Evolutionary conservation across 1,140 invertebrate species (phyloP).

Genomic region (Brachionus asplanchnoidis): DNA sequence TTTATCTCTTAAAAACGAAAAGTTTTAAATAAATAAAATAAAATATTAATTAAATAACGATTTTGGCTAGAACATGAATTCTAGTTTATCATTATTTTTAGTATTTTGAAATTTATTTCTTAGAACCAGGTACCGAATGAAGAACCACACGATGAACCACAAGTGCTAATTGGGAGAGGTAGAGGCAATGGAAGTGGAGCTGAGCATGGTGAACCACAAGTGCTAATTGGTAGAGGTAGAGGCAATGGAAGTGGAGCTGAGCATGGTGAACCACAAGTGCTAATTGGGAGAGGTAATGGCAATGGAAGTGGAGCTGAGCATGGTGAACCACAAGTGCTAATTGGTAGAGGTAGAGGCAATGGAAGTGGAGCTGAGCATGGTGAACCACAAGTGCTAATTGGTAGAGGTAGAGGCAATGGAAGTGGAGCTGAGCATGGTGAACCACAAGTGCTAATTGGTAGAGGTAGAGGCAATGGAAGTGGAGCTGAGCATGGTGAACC

Average conservation of each 20-base stretch:
- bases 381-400: background rate
- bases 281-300: background rate
- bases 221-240: background rate
- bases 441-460: background rate
- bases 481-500: too few species aligned
- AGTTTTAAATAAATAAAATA: background rate
- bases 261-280: too few species aligned
- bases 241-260: background rate
- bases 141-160: background rate
- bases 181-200: background rate
- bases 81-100: background rate
- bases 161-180: background rate
- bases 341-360: background rate
- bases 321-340: background rate
- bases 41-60: background rate
- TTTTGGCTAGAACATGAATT: background rate
- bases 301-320: background rate
- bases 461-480: too few species aligned
- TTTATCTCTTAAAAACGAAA: background rate
- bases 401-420: background rate
- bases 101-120: background rate
- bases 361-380: background rate
- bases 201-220: background rate
- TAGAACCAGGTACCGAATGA: background rate
- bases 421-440: background rate